These are phyloP conservation scores for Misgurnus anguillicaudatus DNA, from an alignment of 2,113 vertebrate genomes.

Conservation along the genomic window DNA sequence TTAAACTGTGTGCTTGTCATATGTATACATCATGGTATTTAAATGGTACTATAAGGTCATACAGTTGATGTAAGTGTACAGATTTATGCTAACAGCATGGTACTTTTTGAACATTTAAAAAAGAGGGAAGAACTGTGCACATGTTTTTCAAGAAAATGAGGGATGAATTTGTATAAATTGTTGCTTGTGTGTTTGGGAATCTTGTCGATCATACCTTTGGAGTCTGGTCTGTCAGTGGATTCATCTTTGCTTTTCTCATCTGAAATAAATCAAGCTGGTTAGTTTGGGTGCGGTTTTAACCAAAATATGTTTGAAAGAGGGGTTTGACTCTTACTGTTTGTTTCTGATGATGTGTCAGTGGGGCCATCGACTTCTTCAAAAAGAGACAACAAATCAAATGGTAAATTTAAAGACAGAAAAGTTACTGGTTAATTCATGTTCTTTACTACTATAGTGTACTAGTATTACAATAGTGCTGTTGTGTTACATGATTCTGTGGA, in stretches of 20 bases:
- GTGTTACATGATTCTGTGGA: neutral
- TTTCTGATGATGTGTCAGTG: slow-evolving; percentile 13
- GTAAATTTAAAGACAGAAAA: neutral
- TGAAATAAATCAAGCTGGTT: slow-evolving; percentile 7
- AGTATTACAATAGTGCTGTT: no score
- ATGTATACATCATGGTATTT: neutral
- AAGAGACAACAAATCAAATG: slow-evolving; percentile 10
- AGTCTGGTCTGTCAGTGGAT: slow-evolving; percentile 38
- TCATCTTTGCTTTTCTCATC: slow-evolving; percentile 44
- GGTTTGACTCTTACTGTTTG: slow-evolving; percentile 8
- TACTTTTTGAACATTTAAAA: no score
- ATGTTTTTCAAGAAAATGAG: neutral
- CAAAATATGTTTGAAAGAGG: neutral
- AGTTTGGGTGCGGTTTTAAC: neutral
- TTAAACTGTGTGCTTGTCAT: neutral
- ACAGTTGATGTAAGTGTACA: no score
- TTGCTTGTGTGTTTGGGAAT: neutral
- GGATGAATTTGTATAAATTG: neutral
- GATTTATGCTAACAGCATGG: no score
- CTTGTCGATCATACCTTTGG: slow-evolving; percentile 5
- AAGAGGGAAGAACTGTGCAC: no score
- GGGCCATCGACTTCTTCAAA: slow-evolving; percentile 20
- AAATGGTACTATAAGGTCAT: no score
- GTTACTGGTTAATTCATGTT: no score
- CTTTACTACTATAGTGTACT: no score